Base-by-base conservation (phyloP, 2,797 vertebrate genomes). In the Remorina albescens region DNA sequence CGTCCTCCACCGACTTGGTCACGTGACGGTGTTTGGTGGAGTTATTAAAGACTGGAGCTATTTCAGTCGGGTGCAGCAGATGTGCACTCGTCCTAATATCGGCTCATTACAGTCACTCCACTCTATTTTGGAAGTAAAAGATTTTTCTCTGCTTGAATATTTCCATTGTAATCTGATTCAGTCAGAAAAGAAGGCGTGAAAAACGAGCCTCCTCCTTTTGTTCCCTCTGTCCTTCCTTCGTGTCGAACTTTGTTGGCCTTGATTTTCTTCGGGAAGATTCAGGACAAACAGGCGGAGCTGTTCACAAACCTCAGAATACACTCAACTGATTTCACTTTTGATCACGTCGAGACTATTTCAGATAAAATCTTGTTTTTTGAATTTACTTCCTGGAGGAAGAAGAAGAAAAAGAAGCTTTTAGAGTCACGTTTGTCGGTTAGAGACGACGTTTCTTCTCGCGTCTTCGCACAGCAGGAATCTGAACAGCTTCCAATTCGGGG, bases 31-130 rank as follows among this genome's bases (percentile, higher is more conserved):
- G 68, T 37, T 56, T 53, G 8, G 67, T 30, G 44, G 46, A 51
- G 74, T 75, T 74, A 81, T 84, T 76, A 69, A 74, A 81, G 74
- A 71, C 67, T 11, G 50, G 57, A 80, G 84, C 81, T 86, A 86
- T 88, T 86, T 86, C 46, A 78, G 74, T 74, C 64, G 19, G 23
- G 8, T 34, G 76, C 78, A 86, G 78, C 83, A 88, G 81, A 88
- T 88, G 86, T 83, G 74, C 71, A n/a, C 66, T 41, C 67, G 56
- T 78, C 53, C 75, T 83, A 67, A 81, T 83, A 73, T 83, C 71
- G 41, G 57, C 76, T 80, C 82, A 77, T 85, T 82, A 82, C 74
- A 63, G 65, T 71, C 78, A 62, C 26, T 70, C 39, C 50, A 56
- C 67, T 86, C 84, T 71, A 78, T 83, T 79, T 84, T 58, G 81